Base-by-base conservation (phyloP, 2,797 vertebrate genomes). In the Crenichthys baileyi region DNA sequence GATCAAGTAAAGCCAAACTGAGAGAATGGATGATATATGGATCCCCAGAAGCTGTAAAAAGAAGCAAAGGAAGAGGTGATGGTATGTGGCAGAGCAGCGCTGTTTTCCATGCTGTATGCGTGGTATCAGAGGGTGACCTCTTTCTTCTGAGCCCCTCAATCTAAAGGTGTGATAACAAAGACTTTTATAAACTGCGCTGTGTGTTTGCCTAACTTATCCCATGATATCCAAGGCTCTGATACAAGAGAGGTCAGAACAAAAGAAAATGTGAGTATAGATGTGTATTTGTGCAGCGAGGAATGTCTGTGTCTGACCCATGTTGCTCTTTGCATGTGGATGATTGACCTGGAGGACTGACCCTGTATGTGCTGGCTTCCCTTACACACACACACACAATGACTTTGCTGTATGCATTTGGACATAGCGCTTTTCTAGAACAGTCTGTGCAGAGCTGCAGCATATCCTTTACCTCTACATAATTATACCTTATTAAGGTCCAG, bases 121-220 rank as follows among this genome's bases (percentile, higher is more conserved):
- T 71, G 80, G 22, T 56, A 55, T 72, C 58, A 71, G 50, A 73
- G 73, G 39, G 70, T 70, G n/a, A 46, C 1, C 51, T 56, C 7
- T 75, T 79, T 80, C 24, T 1, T 77, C 60, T 75, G 83, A 83
- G 86, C 75, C 60, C 80, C 78, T 82, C 81, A 86, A 81, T 87
- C 70, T 89, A 70, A 84, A 92, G 84, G 85, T 88, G 78, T 85
- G 85, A 89, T 77, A 81, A 88, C 83, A 88, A 44, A 82, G 83
- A 76, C 67, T 24, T 73, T 81, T 90, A 88, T 88, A 91, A 92
- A 87, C 86, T 86, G 55, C 67, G 79, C 55, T 44, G 60, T 77
- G 78, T 88, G 87, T 92, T 93, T 90, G 81, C 82, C 90, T 79
- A 72, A 86, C 84, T 87, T 79, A 89, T 84, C 86, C 79, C n/a